Conservation (phyloP, 2,113 vertebrate genomes). For the Calyptommatus sinebrachiatus region DNA sequence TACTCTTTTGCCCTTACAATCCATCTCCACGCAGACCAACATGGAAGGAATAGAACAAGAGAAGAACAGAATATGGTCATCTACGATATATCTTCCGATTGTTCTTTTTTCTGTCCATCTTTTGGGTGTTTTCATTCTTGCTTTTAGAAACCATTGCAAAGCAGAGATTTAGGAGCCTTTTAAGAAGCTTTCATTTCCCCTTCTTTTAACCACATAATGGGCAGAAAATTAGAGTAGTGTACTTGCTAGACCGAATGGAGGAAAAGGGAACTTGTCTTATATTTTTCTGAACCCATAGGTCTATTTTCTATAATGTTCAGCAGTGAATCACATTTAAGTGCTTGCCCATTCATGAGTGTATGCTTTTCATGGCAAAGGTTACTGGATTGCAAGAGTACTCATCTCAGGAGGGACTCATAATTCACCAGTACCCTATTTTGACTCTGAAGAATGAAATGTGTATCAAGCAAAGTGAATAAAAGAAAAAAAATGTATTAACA, state of each 20-base stretch:
- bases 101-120: constrained; percentile 60
- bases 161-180: constrained; percentile 55
- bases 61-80: constrained; percentile 3
- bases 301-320: constrained; percentile 70
- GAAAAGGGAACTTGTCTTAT: constrained; percentile 61
- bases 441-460: constrained; percentile 58
- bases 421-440: constrained; percentile 66
- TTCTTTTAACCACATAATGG: constrained; percentile 68
- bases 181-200: constrained; percentile 60
- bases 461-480: constrained; percentile 56
- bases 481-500: constrained; percentile 44
- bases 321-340: constrained; percentile 66
- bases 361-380: constrained; percentile 70
- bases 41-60: constrained; percentile 24
- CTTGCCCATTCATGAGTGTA: constrained; percentile 62
- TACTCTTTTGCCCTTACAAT: not conserved
- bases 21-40: constrained; percentile 43
- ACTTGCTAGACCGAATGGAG: constrained; percentile 41
- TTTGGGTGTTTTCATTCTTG: constrained; percentile 56
- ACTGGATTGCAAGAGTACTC: constrained; percentile 66
- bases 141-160: constrained; percentile 61
- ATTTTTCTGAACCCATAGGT: constrained; percentile 63
- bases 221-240: constrained; percentile 55
- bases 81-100: constrained; percentile 45
- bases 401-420: constrained; percentile 59